phyloP scores from a whole-genome alignment of 2,797 vertebrate genomes.

The Epinephelus coioides region DNA sequence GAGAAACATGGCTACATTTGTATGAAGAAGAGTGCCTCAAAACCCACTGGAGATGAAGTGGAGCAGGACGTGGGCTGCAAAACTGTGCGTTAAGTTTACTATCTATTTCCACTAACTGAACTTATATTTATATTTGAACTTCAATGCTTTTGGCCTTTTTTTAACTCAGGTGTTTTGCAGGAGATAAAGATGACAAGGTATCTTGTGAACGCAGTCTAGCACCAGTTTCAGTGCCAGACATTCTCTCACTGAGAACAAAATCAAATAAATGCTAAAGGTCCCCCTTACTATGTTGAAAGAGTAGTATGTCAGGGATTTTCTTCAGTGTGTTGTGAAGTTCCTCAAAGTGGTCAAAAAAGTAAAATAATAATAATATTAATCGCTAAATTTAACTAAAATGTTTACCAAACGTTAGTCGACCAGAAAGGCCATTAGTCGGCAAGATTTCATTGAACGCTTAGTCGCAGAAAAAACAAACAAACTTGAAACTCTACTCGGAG shows the following conservation, averaged over 20 bases:
- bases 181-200: not conserved
- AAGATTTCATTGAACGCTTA: too few relatives aligned
- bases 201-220: not conserved
- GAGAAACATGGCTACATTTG: constrained; percentile 89
- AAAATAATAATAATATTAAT: not conserved
- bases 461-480: too few relatives aligned
- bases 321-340: not conserved
- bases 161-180: too few relatives aligned
- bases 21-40: constrained; percentile 84
- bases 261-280: too few relatives aligned
- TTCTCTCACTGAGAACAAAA: not conserved
- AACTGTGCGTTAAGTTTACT: constrained; percentile 81
- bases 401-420: too few relatives aligned
- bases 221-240: not conserved
- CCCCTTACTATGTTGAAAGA: too few relatives aligned
- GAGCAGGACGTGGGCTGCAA: constrained; percentile 84
- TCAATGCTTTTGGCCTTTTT: too few relatives aligned
- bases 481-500: too few relatives aligned
- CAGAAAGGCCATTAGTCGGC: too few relatives aligned
- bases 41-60: constrained; percentile 67
- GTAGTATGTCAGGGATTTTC: too few relatives aligned
- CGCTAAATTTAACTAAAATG: not conserved
- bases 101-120: not conserved
- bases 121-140: too few relatives aligned
- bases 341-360: not conserved